phyloP scores from a whole-genome alignment of 2,797 vertebrate genomes.

The Coregonus sp. region DNA sequence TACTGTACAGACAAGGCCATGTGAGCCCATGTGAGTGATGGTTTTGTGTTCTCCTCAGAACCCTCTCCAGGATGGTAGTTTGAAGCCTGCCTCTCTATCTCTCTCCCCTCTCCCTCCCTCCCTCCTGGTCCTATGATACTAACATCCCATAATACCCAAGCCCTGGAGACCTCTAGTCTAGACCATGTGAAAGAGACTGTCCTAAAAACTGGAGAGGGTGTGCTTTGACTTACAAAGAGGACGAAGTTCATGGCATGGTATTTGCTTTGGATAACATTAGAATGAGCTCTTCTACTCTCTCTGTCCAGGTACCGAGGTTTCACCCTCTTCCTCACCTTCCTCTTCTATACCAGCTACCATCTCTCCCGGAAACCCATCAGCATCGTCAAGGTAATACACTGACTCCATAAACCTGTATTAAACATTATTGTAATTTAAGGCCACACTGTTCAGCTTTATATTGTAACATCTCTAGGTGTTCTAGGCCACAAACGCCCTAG shows the following conservation, averaged over 20 bases:
- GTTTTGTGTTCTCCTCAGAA: too few species aligned
- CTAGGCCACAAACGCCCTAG: not conserved
- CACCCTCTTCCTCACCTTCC: conserved; percentile 89
- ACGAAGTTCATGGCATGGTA: not conserved
- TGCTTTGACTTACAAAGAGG: conserved; percentile 3
- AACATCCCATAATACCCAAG: too few species aligned
- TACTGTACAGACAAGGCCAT: not conserved
- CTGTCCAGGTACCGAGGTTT: conserved; percentile 86
- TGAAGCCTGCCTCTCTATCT: too few species aligned
- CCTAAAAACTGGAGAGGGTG: not conserved
- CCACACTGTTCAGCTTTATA: not conserved
- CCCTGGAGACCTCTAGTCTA: not conserved
- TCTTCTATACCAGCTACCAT: conserved; percentile 93
- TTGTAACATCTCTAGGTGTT: not conserved
- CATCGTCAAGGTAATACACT: conserved; percentile 88
- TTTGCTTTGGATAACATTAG: not conserved
- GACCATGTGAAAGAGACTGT: not conserved
- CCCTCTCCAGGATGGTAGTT: too few species aligned
- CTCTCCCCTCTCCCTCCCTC: too few species aligned
- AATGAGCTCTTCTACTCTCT: not conserved
- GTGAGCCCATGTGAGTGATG: too few species aligned
- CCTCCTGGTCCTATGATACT: too few species aligned
- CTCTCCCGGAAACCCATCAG: conserved; percentile 97
- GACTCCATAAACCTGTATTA: not conserved
- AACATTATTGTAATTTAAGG: not conserved